Evolutionary conservation across 2,113 vertebrate genomes (phyloP).

Genomic region (Ameiurus melas): DNA sequence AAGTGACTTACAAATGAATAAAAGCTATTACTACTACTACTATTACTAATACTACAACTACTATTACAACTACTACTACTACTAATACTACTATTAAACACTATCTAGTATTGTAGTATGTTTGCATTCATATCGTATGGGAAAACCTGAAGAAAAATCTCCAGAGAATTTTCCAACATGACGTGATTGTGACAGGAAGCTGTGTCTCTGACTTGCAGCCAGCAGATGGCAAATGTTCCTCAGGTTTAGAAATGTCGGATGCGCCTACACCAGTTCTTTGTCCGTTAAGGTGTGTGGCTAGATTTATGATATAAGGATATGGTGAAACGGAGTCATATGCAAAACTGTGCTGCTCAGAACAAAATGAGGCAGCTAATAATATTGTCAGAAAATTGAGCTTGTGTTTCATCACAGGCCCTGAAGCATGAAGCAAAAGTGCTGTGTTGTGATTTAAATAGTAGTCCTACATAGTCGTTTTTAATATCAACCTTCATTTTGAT

Average conservation of each 20-base stretch:
- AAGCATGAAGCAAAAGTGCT: not conserved
- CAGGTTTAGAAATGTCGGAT: not conserved
- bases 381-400: not conserved
- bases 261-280: not conserved
- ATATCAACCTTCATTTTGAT: not conserved
- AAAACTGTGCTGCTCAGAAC: not conserved
- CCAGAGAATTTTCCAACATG: not conserved
- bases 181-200: not conserved
- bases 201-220: not conserved
- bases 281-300: not conserved
- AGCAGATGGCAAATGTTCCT: constrained; percentile 21
- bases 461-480: not conserved
- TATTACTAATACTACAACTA: no score
- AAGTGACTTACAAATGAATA: no score
- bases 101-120: not conserved
- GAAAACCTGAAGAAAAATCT: not conserved
- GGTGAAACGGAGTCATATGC: not conserved
- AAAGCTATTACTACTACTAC: no score
- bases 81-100: not conserved
- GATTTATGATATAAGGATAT: not conserved
- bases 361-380: not conserved
- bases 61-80: no score
- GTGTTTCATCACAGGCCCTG: not conserved
- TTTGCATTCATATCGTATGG: not conserved
- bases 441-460: not conserved